A percentile compares a stretch with the other conserved stretches of the same genome.
phyloP scores from a whole-genome alignment of 2,888 invertebrate species.

The Morpho achilles region DNA sequence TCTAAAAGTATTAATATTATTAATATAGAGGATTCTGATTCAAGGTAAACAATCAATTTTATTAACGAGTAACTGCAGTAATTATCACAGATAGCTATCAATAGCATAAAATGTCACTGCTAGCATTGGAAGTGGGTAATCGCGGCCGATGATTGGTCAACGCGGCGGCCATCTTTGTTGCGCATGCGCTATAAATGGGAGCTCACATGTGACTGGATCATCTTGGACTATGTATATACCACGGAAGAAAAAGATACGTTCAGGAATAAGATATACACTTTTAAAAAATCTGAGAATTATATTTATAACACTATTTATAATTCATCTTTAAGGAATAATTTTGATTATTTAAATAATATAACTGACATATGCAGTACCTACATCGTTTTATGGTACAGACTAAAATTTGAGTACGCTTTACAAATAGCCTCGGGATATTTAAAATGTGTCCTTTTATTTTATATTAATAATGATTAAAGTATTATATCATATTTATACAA shows the following conservation, averaged over 20 bases:
- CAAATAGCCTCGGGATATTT: too few relatives aligned
- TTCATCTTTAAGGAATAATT: too few relatives aligned
- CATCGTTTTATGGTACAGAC: too few relatives aligned
- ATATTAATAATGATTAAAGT: too few relatives aligned
- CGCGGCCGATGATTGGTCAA: constrained; percentile 56
- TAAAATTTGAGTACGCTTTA: too few relatives aligned
- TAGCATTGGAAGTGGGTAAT: constrained; percentile 46
- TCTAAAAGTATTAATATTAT: too few relatives aligned
- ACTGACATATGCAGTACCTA: too few relatives aligned
- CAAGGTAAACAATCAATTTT: neutral
- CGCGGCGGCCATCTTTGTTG: constrained; percentile 69
- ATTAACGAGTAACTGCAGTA: constrained; percentile 13
- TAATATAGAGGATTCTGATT: neutral
- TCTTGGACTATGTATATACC: constrained; percentile 16
- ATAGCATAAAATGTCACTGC: constrained; percentile 56
- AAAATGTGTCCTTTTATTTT: too few relatives aligned
- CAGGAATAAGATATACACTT: neutral
- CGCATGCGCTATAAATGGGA: constrained; percentile 59
- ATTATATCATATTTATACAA: too few relatives aligned
- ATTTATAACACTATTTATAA: too few relatives aligned
- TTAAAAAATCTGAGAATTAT: too few relatives aligned
- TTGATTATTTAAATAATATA: too few relatives aligned
- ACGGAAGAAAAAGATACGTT: neutral
- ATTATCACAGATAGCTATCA: constrained; percentile 51
- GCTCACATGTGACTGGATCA: constrained; percentile 54